Percentiles rank a stretch among this genome's conserved stretches.
Conservation (phyloP, 2,113 vertebrate genomes). For the Nansenia antarctica region DNA sequence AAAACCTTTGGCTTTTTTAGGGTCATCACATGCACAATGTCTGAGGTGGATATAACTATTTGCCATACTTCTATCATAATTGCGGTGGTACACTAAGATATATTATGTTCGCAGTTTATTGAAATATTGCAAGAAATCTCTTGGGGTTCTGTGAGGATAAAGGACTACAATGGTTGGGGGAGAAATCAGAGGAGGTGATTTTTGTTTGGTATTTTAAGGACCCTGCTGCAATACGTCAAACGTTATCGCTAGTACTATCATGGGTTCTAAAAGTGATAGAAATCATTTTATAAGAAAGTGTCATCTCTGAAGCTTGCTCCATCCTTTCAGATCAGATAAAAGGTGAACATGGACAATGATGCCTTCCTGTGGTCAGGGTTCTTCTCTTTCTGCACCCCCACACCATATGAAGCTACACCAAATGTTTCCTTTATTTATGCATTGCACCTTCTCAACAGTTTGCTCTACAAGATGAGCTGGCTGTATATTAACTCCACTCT, state of each 20-base stretch:
- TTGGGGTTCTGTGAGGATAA: too few relatives aligned
- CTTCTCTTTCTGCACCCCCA: not conserved
- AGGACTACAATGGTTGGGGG: too few relatives aligned
- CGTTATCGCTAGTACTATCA: too few relatives aligned
- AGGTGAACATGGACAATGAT: too few relatives aligned
- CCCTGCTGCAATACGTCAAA: too few relatives aligned
- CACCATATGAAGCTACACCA: not conserved
- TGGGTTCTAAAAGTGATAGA: too few relatives aligned
- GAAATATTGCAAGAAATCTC: too few relatives aligned
- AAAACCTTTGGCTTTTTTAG: not conserved
- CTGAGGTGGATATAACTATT: not conserved
- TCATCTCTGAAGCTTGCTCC: not conserved
- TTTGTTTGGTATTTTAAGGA: too few relatives aligned
- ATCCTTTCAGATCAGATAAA: not conserved
- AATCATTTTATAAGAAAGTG: too few relatives aligned
- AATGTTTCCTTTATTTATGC: not conserved
- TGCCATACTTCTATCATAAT: not conserved
- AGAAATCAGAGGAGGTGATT: too few relatives aligned
- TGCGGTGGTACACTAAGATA: not conserved
- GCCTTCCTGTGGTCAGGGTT: not conserved
- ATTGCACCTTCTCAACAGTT: slow-evolving; percentile 7
- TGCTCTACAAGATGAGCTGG: not conserved
- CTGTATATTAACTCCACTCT: not conserved
- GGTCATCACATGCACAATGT: not conserved
- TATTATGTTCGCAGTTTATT: not conserved